Evolutionary conservation across 2,113 vertebrate species (phyloP).

Genomic region (Xenopus borealis): DNA sequence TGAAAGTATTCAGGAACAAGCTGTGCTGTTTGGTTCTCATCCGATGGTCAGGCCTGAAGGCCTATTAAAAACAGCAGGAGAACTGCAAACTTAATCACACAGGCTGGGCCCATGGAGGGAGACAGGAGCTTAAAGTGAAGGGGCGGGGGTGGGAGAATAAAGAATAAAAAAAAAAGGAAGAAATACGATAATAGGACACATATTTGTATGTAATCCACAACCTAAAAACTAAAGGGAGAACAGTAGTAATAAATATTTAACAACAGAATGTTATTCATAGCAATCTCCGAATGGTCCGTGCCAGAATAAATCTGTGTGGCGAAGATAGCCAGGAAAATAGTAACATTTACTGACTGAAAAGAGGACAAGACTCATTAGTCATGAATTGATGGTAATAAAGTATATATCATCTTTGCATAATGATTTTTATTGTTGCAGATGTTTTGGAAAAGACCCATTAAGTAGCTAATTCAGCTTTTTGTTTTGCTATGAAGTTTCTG

Average conservation of each 20-base stretch:
- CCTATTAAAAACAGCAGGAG: slow-evolving; percentile 76
- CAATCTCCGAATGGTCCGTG: neutral
- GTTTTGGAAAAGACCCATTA: neutral
- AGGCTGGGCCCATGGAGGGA: slow-evolving; percentile 63
- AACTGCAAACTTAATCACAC: slow-evolving; percentile 74
- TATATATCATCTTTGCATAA: too few relatives aligned
- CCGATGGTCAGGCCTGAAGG: slow-evolving; percentile 66
- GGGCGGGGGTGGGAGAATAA: neutral
- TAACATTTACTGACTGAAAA: too few relatives aligned
- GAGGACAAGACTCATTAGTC: too few relatives aligned
- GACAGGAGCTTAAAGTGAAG: slow-evolving; percentile 50
- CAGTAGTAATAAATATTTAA: slow-evolving; percentile 5
- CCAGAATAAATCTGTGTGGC: too few relatives aligned
- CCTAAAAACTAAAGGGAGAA: accelerated
- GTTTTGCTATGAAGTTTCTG: too few relatives aligned
- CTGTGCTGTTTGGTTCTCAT: slow-evolving; percentile 68
- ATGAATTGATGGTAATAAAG: too few relatives aligned
- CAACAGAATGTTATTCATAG: neutral
- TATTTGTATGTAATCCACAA: slow-evolving; percentile 26
- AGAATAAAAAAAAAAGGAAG: slow-evolving; percentile 36
- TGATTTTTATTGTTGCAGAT: neutral
- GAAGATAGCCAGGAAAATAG: too few relatives aligned
- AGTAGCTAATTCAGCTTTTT: too few relatives aligned
- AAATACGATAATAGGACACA: slow-evolving; percentile 15
- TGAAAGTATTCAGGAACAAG: slow-evolving; percentile 64